Evolutionary conservation across 2,113 vertebrate species (phyloP).

Genomic region (Campylomormyrus numenius): DNA sequence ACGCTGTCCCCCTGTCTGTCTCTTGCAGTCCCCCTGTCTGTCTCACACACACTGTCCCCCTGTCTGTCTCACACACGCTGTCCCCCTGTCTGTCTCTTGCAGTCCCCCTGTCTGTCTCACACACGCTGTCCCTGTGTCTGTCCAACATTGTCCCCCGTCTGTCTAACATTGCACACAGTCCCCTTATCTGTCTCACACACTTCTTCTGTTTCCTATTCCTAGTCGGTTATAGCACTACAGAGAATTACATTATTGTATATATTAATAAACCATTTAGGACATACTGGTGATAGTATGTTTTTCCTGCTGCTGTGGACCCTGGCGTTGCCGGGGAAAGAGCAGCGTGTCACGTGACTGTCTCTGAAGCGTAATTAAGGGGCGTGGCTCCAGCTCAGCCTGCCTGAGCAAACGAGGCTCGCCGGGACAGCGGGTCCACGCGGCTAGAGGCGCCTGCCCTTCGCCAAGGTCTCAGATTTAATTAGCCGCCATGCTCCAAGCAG

Average conservation of each 20-base stretch:
- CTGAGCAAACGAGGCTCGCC: not conserved
- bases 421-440: not conserved
- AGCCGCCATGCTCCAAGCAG: not conserved
- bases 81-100: not conserved
- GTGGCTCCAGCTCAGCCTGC: not conserved
- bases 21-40: not conserved
- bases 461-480: constrained; percentile 8
- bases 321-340: not conserved
- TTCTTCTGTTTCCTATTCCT: not conserved
- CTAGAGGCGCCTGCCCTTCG: not conserved
- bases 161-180: not conserved
- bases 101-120: too few species aligned
- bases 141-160: not conserved
- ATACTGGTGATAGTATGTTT: not conserved
- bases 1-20: not conserved
- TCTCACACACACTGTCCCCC: not conserved
- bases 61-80: not conserved
- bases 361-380: not conserved
- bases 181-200: not conserved
- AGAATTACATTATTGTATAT: not conserved
- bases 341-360: not conserved
- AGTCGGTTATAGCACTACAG: not conserved
- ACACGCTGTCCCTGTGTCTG: not conserved
- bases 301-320: not conserved
- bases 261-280: not conserved